Base-by-base conservation (phyloP, 2,888 invertebrate species). In the Teinopalpus imperialis region DNA sequence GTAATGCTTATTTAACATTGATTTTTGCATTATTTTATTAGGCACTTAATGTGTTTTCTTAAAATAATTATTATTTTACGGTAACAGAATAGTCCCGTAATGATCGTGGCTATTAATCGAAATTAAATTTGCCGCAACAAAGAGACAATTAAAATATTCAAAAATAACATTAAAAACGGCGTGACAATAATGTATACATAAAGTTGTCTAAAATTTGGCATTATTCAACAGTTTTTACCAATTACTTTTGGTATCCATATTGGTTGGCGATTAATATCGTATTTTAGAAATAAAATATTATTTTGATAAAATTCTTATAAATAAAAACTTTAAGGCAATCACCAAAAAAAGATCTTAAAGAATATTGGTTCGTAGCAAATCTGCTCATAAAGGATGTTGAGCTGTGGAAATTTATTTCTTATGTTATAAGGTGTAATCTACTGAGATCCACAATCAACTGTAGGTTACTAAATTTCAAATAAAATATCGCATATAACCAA, bases 371-470 rank as follows among this genome's bases (percentile, higher is more conserved):
- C 54, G 57, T 56, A 63, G 59, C 61, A 61, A 59, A 63, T 44
- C 48, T 47, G 54, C 52, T 59, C 49, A 54, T 52, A 53, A 63
- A 62, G 59, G 56, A 62, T 65, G 63, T 77, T 80, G 78, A 80
- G 80, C 78, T 63, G 64, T 66, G 68, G 71, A 69, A 71, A 72
- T 66, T 61, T 24, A 27, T 26, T 59, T 76, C 78, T 81, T 78
- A 81, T 56, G 63, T 69, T 73, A 75, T 73, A 54, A 57, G 55
- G 51, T 60, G 56, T 59, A 57, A 73, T 64, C 79, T 82, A 82
- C 69, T 86, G 87, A 87, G 86, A 86, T 86, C 85, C 78, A 85
- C 86, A 88, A 83, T 83, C 87, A 83, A 72, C 73, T 83, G 81
- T 78, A 82, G 77, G 70, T 85, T 85, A 85, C 82, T 82, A 77